Base-by-base conservation (phyloP, 2,888 invertebrate genomes). In the Allygus modestus region DNA sequence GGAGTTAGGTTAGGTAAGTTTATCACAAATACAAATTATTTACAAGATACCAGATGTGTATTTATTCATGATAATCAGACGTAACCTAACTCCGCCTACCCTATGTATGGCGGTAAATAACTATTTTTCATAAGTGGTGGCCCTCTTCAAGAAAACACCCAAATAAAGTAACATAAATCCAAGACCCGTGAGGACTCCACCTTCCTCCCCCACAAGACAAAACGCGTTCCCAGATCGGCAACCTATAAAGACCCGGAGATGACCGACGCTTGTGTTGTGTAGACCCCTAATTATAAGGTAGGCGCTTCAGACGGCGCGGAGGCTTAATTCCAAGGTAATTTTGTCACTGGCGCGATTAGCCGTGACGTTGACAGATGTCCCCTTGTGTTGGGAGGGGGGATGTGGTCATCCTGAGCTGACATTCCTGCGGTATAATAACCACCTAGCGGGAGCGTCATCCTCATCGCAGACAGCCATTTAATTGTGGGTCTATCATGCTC, bases 321-420 rank as follows among this genome's bases (percentile, higher is more conserved):
- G 69, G 43, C 81, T 81, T 58, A 81, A 81, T 81, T 81, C 69
- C 43, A 43, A 82, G 54, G 82, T 82, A 82, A 82, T 82, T 82
- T 82, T 82, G 82, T 82, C 82, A 82, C 82, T 82, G 65, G 69
- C n/a, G 23, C 54, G 61, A 65, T 82, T 82, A 82, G 69, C 46
- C 28, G 20, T 82, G 82, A 82, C 82, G 65, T 82, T 82, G 82
- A 82, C 82, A 82, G 69, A 82, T 82, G 82, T 69, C 73, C 23
- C 73, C 65, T 65, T 28, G 43, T 43, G 73, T 41, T 28, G 11
- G 33, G 33, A 33, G 81, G 26, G 26, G 31, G 5, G 28, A 1
- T 54, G 58, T 9, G 28, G 77, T 77, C 77, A 77, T 77, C 77
- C 31, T 17, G 54, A 23, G 23, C 61, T 61, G 69, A 73, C 73